A percentile compares a stretch with the other conserved stretches of the same genome.
phyloP scores from a whole-genome alignment of 2,113 vertebrate species.

The Eira barbara region DNA sequence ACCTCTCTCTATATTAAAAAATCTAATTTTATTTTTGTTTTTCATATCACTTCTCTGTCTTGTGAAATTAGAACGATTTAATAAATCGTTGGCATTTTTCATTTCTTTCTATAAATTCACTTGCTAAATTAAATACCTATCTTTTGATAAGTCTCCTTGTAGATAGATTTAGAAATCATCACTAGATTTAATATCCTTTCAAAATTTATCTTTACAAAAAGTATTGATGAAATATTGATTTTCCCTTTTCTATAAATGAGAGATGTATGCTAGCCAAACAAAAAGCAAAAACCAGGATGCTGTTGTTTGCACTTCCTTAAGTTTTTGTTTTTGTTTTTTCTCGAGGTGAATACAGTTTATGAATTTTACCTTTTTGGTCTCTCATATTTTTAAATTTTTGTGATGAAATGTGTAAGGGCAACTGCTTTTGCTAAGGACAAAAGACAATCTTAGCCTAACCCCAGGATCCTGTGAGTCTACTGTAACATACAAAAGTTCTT shows the following conservation, averaged over 20 bases:
- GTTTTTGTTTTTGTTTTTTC: neutral
- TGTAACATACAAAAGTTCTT: neutral
- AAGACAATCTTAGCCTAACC: neutral
- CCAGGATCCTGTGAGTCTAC: neutral
- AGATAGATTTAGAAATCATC: conserved; percentile 37
- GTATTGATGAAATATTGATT: neutral
- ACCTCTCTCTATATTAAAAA: neutral
- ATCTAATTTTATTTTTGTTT: neutral
- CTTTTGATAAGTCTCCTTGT: neutral
- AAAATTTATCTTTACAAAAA: conserved; percentile 27
- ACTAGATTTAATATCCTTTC: neutral
- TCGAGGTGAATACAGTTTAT: conserved; percentile 19
- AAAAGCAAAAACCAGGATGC: conserved; percentile 8
- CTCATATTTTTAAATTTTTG: conserved; percentile 9
- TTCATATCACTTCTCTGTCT: neutral
- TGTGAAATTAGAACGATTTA: neutral
- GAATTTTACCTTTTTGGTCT: conserved; percentile 20
- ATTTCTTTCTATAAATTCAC: neutral
- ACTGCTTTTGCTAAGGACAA: neutral
- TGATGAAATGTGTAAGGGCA: neutral
- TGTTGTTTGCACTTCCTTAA: conserved; percentile 24
- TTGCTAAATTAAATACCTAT: neutral
- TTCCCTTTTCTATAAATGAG: neutral
- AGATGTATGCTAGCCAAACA: neutral
- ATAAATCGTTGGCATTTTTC: neutral